Evolutionary conservation across 2,113 vertebrate species (phyloP).

Genomic region (Antigone vipio): DNA sequence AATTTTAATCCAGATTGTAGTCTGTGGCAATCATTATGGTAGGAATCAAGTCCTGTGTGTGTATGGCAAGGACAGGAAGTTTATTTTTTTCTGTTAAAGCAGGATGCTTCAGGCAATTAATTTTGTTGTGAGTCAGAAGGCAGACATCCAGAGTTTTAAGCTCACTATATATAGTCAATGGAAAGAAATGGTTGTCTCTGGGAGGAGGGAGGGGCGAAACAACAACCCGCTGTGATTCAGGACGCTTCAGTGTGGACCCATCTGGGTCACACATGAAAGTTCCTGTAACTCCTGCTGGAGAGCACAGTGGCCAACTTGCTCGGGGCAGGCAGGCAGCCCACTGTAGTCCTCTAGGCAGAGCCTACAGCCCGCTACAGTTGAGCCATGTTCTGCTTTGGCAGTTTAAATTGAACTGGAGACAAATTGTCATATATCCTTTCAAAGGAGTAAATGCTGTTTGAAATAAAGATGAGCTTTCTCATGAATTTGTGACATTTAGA

Average conservation of each 20-base stretch:
- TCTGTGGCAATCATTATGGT: not conserved
- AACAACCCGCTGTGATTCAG: not conserved
- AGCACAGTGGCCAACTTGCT: not conserved
- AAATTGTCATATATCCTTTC: not conserved
- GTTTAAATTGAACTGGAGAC: not conserved
- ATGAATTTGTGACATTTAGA: not conserved
- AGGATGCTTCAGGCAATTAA: not conserved
- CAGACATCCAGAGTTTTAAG: not conserved
- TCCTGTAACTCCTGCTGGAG: not conserved
- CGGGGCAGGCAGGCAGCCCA: not conserved
- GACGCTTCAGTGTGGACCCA: not conserved
- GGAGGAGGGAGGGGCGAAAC: not conserved
- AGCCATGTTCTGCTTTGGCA: not conserved
- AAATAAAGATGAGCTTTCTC: not conserved
- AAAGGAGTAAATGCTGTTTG: not conserved
- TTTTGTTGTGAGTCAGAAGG: not conserved
- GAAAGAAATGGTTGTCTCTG: not conserved
- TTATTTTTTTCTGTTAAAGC: not conserved
- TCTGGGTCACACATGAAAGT: not conserved
- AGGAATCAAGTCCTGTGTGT: not conserved
- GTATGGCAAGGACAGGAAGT: not conserved
- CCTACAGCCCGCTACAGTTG: not conserved
- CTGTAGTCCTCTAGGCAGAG: not conserved
- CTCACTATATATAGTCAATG: not conserved
- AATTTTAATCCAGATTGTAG: not conserved